Conservation (phyloP, 2,113 vertebrate species). For the Cromileptes altivelis region DNA sequence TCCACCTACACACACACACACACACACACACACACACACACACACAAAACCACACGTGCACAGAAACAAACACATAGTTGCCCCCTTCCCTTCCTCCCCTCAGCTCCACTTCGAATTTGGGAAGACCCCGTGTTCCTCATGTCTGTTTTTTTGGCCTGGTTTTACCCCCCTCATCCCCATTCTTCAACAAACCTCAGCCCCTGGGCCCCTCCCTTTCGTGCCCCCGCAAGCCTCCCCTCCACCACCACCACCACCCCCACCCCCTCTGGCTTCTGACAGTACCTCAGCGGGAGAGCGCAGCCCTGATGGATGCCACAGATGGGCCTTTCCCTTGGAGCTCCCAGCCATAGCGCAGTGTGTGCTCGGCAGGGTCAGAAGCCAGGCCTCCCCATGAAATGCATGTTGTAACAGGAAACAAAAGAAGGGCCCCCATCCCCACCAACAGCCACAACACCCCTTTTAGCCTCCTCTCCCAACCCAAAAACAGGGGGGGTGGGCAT, state of each 20-base stretch:
- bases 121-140: slow-evolving; percentile 41
- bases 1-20: slow-evolving; percentile 18
- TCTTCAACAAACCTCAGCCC: slow-evolving; percentile 56
- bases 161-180: slow-evolving; percentile 48
- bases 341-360: slow-evolving; percentile 72
- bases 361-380: slow-evolving; percentile 82
- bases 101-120: slow-evolving; percentile 38
- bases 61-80: neutral
- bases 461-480: slow-evolving; percentile 44
- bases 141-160: slow-evolving; percentile 64
- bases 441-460: slow-evolving; percentile 55
- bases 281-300: slow-evolving; percentile 78
- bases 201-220: slow-evolving; percentile 48
- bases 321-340: slow-evolving; percentile 82
- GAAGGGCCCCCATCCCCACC: slow-evolving; percentile 69
- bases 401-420: slow-evolving; percentile 85
- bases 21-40: slow-evolving; percentile 2
- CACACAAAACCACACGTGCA: neutral
- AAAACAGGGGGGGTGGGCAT: slow-evolving; percentile 35
- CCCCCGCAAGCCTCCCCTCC: slow-evolving; percentile 49
- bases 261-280: slow-evolving; percentile 79
- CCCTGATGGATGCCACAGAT: slow-evolving; percentile 86
- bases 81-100: slow-evolving; percentile 8
- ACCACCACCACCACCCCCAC: slow-evolving; percentile 44
- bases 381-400: slow-evolving; percentile 81